phyloP scores from a whole-genome alignment of 2,797 vertebrate species.

The Aphelocoma californica region DNA sequence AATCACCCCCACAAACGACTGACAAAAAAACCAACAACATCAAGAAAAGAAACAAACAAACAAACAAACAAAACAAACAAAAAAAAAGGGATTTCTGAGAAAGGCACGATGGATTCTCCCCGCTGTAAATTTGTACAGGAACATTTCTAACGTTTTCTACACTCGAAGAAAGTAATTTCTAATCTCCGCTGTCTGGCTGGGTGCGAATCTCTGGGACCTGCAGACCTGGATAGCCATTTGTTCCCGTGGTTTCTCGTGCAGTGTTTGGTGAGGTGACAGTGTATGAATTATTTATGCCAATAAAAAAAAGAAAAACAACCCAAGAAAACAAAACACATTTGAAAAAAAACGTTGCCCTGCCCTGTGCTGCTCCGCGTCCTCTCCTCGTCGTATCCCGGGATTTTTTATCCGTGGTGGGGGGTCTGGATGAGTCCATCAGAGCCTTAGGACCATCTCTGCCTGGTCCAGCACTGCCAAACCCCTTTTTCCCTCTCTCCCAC shows the following conservation, averaged over 20 bases:
- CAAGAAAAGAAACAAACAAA: neutral
- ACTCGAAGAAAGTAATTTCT: constrained; percentile 89
- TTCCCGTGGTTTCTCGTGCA: constrained; percentile 85
- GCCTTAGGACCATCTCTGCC: rapidly evolving
- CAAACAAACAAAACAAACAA: too few species aligned
- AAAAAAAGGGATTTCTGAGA: neutral
- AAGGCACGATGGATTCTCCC: constrained; percentile 76
- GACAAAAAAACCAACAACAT: too few species aligned
- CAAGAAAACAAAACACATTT: neutral
- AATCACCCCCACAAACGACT: neutral
- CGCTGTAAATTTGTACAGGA: constrained; percentile 93
- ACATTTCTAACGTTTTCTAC: constrained; percentile 97
- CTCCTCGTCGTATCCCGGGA: rapidly evolving
- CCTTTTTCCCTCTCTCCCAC: neutral
- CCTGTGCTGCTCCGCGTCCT: neutral
- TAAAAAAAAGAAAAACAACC: constrained; percentile 77
- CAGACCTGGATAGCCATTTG: constrained; percentile 82
- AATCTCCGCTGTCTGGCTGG: constrained; percentile 86
- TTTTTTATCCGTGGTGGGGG: rapidly evolving
- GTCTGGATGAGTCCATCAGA: neutral
- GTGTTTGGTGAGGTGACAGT: constrained; percentile 88
- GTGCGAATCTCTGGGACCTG: constrained; percentile 83
- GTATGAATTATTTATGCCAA: constrained; percentile 88
- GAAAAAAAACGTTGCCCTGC: constrained; percentile 37
- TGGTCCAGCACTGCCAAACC: rapidly evolving